phyloP scores from a whole-genome alignment of 2,888 invertebrate genomes.

The Xylocampa areola region DNA sequence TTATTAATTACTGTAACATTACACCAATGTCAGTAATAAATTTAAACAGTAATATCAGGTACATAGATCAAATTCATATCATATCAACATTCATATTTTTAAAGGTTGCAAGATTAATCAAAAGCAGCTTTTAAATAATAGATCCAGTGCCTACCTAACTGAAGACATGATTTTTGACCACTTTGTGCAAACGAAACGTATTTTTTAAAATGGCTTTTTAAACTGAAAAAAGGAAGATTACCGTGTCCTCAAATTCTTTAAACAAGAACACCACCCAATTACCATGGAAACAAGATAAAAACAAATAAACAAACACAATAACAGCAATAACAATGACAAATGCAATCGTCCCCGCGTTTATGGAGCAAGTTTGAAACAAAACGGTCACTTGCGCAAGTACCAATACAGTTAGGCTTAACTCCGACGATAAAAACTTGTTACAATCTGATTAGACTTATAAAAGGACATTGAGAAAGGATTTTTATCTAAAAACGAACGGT shows the following conservation, averaged over 20 bases:
- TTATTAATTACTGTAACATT: too few relatives aligned
- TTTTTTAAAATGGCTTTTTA: too few relatives aligned
- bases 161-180: too few relatives aligned
- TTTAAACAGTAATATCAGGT: too few relatives aligned
- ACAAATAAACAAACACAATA: slow-evolving; percentile 50
- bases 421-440: slow-evolving; percentile 56
- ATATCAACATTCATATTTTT: too few relatives aligned
- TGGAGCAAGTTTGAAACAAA: slow-evolving; percentile 50
- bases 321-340: slow-evolving; percentile 45
- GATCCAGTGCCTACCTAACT: too few relatives aligned
- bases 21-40: too few relatives aligned
- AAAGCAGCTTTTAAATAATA: too few relatives aligned
- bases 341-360: slow-evolving; percentile 52
- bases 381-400: slow-evolving; percentile 44
- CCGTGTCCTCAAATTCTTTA: slow-evolving; percentile 11
- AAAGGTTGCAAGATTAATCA: too few relatives aligned
- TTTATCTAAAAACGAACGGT: slow-evolving; percentile 50
- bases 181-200: too few relatives aligned
- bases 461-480: slow-evolving; percentile 45
- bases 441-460: slow-evolving; percentile 53
- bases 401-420: slow-evolving; percentile 49
- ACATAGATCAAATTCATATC: too few relatives aligned
- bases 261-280: slow-evolving; percentile 40
- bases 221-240: background rate
- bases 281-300: slow-evolving; percentile 51